These are phyloP conservation scores for Drosophila sproati DNA, from an alignment of 1,140 invertebrate genomes.

Conservation along the genomic window DNA sequence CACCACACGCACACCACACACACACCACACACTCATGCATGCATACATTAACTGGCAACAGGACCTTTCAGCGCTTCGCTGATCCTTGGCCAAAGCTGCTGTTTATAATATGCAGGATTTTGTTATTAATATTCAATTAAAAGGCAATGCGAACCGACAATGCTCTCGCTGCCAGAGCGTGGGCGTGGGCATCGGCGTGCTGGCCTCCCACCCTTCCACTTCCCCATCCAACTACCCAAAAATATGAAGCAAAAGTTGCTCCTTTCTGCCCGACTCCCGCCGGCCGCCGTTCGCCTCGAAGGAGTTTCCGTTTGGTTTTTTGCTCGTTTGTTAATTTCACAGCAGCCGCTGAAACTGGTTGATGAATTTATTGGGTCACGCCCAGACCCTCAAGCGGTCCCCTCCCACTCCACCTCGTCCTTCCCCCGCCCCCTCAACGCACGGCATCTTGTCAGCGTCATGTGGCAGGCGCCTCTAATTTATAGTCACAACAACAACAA, in stretches of 20 bases:
- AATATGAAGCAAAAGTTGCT: conserved; percentile 6
- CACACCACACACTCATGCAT: conserved; percentile 6
- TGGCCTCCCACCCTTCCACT: too few relatives aligned
- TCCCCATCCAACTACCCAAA: neutral
- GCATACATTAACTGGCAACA: conserved; percentile 29
- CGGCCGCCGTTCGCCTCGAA: too few relatives aligned
- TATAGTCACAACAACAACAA: conserved; percentile 19
- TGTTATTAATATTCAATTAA: conserved; percentile 61
- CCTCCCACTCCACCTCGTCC: conserved; percentile 3
- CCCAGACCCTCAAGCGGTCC: conserved; percentile 28
- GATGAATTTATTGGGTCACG: conserved; percentile 52
- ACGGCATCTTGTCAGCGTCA: conserved; percentile 28
- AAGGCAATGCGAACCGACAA: neutral
- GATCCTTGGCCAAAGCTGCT: conserved; percentile 15
- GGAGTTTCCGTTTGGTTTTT: neutral
- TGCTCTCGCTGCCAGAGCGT: neutral
- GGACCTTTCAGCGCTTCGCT: conserved; percentile 15
- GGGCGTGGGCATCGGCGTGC: conserved; percentile 5
- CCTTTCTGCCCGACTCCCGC: neutral
- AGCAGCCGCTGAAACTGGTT: conserved; percentile 17
- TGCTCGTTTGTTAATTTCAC: conserved; percentile 14
- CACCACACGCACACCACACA: conserved; percentile 19
- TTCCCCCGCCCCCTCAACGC: neutral
- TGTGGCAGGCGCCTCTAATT: conserved; percentile 49
- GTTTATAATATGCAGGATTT: conserved; percentile 51